phyloP scores from a whole-genome alignment of 2,113 vertebrate species.

The Sialia sialis region DNA sequence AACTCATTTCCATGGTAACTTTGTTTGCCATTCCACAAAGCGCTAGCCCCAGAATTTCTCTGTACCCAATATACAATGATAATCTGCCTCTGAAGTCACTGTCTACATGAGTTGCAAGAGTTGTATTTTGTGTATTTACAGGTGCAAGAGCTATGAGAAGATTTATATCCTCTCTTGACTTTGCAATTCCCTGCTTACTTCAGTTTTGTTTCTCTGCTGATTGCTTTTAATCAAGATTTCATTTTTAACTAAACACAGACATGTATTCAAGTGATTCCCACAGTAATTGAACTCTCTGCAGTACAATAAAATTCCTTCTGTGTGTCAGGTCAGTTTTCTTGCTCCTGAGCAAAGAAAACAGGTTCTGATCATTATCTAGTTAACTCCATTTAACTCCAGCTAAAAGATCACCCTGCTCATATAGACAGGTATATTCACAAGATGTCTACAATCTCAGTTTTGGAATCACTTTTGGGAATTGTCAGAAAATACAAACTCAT shows the following conservation, averaged over 20 bases:
- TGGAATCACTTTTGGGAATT: not conserved
- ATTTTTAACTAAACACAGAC: not conserved
- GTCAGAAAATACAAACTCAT: not conserved
- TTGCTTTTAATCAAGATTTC: not conserved
- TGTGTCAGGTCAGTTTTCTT: not conserved
- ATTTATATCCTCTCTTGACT: not conserved
- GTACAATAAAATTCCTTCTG: not conserved
- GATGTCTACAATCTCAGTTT: not conserved
- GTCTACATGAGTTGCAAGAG: not conserved
- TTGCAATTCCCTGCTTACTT: not conserved
- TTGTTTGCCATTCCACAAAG: not conserved
- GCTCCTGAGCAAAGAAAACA: not conserved
- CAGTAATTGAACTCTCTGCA: not conserved
- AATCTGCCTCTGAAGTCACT: not conserved
- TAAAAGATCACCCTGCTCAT: not conserved
- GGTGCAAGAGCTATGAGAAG: not conserved
- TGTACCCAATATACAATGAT: rapidly evolving
- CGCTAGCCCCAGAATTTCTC: not conserved
- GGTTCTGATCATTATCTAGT: not conserved
- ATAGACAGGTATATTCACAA: not conserved
- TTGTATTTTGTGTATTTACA: not conserved
- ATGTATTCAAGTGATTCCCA: not conserved
- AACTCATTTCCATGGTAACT: not conserved
- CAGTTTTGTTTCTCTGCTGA: not conserved
- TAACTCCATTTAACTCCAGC: not conserved